Conservation (phyloP, 1,140 invertebrate genomes). For the Mycetomoellerius zeteki region DNA sequence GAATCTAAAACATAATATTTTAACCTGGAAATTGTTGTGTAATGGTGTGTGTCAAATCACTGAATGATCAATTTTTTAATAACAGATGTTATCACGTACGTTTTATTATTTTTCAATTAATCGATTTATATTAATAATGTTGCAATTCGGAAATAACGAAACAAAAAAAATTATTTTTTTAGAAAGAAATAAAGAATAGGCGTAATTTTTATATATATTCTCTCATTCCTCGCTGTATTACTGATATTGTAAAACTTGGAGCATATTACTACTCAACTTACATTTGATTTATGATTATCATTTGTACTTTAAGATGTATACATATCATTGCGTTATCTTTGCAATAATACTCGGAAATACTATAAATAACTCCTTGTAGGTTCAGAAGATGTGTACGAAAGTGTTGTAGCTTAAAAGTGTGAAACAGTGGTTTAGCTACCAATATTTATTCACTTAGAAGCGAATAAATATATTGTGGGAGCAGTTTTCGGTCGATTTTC, state of each 20-base stretch:
- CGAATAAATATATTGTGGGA: neutral
- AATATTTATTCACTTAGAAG: conserved; percentile 30
- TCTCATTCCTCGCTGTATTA: neutral
- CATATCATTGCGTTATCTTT: conserved; percentile 29
- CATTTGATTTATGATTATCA: conserved; percentile 35
- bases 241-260: neutral
- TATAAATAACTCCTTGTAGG: neutral
- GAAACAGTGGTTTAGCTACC: conserved; percentile 10
- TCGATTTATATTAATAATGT: conserved; percentile 14
- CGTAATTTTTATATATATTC: neutral
- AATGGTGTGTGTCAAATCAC: conserved; percentile 3
- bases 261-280: conserved; percentile 1
- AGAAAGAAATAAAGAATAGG: neutral
- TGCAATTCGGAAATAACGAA: neutral
- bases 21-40: conserved; percentile 15
- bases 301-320: conserved; percentile 11
- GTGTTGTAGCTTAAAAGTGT: conserved; percentile 6
- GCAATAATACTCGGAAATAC: conserved; percentile 20
- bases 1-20: conserved; percentile 20
- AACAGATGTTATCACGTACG: conserved; percentile 33
- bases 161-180: neutral
- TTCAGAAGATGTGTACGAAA: neutral
- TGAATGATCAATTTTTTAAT: conserved; percentile 39
- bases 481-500: conserved; percentile 28
- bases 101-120: conserved; percentile 50